phyloP scores from a whole-genome alignment of 2,797 vertebrate genomes.

The Chrosomus eos region DNA sequence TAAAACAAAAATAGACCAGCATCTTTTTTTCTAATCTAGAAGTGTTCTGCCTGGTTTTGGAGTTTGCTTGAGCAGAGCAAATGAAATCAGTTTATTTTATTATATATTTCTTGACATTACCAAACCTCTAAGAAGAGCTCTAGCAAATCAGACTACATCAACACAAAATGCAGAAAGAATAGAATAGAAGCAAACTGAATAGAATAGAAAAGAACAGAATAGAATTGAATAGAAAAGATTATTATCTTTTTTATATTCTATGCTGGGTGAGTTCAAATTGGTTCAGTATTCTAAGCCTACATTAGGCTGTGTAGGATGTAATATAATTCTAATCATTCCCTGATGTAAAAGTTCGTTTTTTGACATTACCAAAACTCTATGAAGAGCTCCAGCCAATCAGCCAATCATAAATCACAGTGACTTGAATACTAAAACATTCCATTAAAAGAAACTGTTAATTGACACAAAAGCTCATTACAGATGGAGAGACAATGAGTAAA shows the following conservation, averaged over 20 bases:
- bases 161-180: not conserved
- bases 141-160: not conserved
- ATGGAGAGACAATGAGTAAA: not conserved
- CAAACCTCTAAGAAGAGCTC: not conserved
- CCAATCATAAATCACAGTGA: not conserved
- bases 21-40: not conserved
- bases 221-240: not conserved
- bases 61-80: not conserved
- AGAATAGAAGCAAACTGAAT: not conserved
- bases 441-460: slow-evolving; percentile 1
- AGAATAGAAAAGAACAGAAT: not conserved
- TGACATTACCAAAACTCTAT: not conserved
- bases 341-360: not conserved
- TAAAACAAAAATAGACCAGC: not conserved
- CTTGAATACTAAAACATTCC: not conserved
- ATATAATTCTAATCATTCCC: not conserved
- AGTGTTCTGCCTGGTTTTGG: not conserved
- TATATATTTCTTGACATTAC: not conserved
- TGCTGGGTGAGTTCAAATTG: not conserved
- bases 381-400: not conserved
- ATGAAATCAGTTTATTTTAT: not conserved
- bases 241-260: not conserved
- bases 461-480: not conserved
- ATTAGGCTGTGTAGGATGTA: not conserved
- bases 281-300: not conserved